These are phyloP conservation scores for Saguinus imperator DNA, from an alignment of 2,113 vertebrate species.

Conservation along the genomic window DNA sequence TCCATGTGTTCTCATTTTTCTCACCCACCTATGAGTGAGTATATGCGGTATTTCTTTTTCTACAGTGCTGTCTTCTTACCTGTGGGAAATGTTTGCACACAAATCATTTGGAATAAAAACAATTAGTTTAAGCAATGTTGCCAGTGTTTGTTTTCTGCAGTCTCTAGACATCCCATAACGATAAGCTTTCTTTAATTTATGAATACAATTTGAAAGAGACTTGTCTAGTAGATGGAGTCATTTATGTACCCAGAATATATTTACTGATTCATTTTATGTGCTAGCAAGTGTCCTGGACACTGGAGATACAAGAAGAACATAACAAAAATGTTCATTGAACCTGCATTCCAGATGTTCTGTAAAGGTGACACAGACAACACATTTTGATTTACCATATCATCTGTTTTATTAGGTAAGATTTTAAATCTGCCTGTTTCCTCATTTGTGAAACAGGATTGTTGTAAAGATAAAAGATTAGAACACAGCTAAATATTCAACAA, in stretches of 20 bases:
- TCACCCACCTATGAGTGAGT: no score
- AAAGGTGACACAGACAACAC: neutral
- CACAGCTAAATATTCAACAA: neutral
- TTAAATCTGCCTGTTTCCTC: neutral
- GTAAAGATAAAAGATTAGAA: neutral
- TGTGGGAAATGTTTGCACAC: conserved; percentile 60
- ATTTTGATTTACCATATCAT: neutral
- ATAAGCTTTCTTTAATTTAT: neutral
- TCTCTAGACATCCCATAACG: neutral
- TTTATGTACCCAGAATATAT: neutral
- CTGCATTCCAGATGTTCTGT: neutral
- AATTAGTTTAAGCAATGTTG: neutral
- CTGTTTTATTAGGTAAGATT: neutral
- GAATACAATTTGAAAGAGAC: neutral
- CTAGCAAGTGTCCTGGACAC: neutral
- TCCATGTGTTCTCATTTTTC: no score
- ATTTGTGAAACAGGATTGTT: neutral
- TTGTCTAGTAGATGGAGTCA: neutral
- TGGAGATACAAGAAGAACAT: neutral
- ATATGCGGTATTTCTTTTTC: no score
- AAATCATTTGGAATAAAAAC: conserved; percentile 13
- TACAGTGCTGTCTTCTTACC: conserved; percentile 54
- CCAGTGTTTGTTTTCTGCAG: neutral
- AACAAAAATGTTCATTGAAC: neutral
- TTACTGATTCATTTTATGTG: neutral